Evolutionary conservation across 2,113 vertebrate species (phyloP), one percentile per base, ranked within the genome.

Genomic region (Oreochromis aureus): DNA sequence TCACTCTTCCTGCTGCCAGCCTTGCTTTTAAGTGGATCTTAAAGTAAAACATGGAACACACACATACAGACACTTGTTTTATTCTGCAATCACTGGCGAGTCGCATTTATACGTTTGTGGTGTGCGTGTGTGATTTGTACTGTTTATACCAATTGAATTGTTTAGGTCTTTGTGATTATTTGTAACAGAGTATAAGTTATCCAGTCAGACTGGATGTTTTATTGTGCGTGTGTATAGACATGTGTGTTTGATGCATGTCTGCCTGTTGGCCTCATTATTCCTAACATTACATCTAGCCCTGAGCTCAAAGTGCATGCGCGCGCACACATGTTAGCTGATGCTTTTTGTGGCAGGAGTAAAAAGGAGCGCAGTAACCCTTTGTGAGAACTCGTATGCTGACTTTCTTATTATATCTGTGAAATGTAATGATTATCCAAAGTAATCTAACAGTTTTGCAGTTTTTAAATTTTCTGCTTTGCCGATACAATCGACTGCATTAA

Each of bases 111-210:
- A 6, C 73, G 22, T 89, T 78, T 80, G 39, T 46, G 48, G 44
- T 34, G 53, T 36, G 27, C 16, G 32, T 51, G 59, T 71, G 53
- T 36, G 61, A 80, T 78, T 73, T 81, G 59, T 36, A 32, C 48
- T 85, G 78, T 89, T 83, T 81, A 73, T 61, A 66, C 48, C 84
- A 27, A 39, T 73, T 66, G 18, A 69, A 80, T 85, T 89, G 85
- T 93, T 91, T 87, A 63, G 59, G 44, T 88, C 84, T 86, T 79
- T 78, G 53, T 86, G 34, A 93, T 92, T 88, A 90, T 92, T 87
- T 89, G 34, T 82, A 84, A 83, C 30, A 53, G 79, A 87, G 51
- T 61, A 78, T 81, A 87, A 90, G 83, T 87, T 63, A 76, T 80
- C 41, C 4, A 2, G 61, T 76, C 16, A 30, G 73, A 76, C 61